Conservation (phyloP, 2,113 vertebrate species). For the Sula dactylatra region DNA sequence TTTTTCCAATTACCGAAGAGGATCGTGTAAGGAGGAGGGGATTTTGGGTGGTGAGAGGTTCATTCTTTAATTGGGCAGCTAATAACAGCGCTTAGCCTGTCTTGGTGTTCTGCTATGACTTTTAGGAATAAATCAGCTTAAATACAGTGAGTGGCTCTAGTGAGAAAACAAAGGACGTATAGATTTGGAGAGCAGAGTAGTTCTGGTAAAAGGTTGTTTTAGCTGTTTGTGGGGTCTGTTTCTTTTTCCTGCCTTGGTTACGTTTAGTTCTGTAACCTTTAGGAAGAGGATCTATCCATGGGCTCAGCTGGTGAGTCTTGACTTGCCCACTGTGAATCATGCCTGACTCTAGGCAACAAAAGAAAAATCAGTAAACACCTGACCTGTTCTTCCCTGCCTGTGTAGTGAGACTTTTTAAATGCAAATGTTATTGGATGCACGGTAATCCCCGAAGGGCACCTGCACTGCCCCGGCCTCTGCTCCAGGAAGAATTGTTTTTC, state of each 20-base stretch:
- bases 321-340: conserved; percentile 6
- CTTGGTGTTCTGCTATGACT: not conserved
- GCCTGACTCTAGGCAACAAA: conserved; percentile 5
- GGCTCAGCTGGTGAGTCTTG: not conserved
- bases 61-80: not conserved
- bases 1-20: not conserved
- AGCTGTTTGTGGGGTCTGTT: not conserved
- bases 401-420: not conserved
- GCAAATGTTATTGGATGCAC: not conserved
- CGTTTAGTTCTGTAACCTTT: not conserved
- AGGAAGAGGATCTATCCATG: conserved; percentile 11
- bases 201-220: not conserved
- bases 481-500: not conserved
- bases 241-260: not conserved
- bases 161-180: not conserved
- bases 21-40: not conserved
- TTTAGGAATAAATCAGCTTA: not conserved
- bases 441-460: not conserved
- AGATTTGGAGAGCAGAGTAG: not conserved
- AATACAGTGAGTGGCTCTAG: not conserved
- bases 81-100: not conserved
- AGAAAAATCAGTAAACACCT: not conserved
- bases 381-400: not conserved
- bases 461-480: not conserved
- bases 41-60: not conserved